Base-by-base conservation (phyloP, 2,113 vertebrate genomes). In the Actenoides hombroni region DNA sequence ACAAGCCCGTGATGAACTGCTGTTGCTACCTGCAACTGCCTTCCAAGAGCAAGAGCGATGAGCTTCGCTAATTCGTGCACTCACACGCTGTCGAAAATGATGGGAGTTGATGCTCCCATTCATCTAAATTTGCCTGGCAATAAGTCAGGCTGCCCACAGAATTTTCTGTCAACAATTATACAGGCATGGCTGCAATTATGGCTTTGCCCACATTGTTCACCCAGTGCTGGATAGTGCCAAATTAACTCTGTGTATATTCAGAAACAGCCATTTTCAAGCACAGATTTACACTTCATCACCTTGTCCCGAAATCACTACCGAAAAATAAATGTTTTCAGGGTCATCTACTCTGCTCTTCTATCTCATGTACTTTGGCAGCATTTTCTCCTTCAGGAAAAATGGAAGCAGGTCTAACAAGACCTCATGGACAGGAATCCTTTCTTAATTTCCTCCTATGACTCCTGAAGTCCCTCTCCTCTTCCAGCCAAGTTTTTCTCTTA, bases 131-230 rank as follows among this genome's bases (percentile, higher is more conserved):
- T 90, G 49, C 87, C 74, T 88, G 85, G 87, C 80, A 91, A 73
- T 84, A 90, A 96, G 95, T 83, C 61, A 63, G 90, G 82, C 85
- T 96, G 91, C 88, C 95, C 86, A 83, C 92, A 90, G 80, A 96
- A 86, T 44, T 92, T 92, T 83, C 88, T 78, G 13, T 51, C 51
- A 94, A 69, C 86, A 80, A 63, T 56, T 96, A 95, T 92, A 67
- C 44, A 33, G 31, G 92, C 59, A n/a, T 6, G 0, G 79, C 82
- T 93, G 77, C 76, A 76, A 59, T 77, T 71, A 26, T 5, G 44
- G 73, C 82, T 96, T 92, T 94, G 93, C 96, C 86, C 83, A 96
- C 80, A 18, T 57, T n/a, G 44, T 84, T 83, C 67, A 94, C 46
- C 91, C 87, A 79, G 59, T 68, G 70, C 94, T 65, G 56, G 37